These are phyloP conservation scores for Battus philenor DNA, from an alignment of 1,140 invertebrate species.

Conservation along the genomic window DNA sequence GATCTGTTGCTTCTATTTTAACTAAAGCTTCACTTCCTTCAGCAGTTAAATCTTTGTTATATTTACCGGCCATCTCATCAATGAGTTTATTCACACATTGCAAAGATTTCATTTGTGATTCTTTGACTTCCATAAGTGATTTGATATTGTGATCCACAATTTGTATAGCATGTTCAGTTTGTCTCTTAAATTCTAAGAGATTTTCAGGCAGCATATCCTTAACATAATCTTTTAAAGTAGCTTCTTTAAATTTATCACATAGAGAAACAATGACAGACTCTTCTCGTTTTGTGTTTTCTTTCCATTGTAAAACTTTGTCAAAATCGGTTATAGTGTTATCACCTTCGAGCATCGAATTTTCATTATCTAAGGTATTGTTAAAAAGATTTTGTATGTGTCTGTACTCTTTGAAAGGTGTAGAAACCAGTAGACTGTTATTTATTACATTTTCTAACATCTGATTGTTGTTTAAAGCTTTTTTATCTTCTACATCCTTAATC, in stretches of 20 bases:
- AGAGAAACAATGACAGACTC: conserved; percentile 55
- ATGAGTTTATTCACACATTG: conserved; percentile 42
- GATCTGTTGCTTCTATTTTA: too few relatives aligned
- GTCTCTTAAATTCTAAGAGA: conserved; percentile 38
- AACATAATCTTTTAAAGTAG: conserved; percentile 33
- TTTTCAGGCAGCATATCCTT: conserved; percentile 32
- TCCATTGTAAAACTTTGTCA: conserved; percentile 32
- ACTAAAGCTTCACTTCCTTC: too few relatives aligned
- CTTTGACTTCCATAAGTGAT: conserved; percentile 39
- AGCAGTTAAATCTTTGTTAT: too few relatives aligned
- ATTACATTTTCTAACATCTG: conserved; percentile 42
- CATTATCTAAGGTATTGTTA: conserved; percentile 38
- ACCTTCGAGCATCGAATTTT: conserved; percentile 32
- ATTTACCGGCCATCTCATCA: too few relatives aligned
- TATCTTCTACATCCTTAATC: conserved; percentile 46
- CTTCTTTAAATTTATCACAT: conserved; percentile 53
- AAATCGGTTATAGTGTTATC: conserved; percentile 58
- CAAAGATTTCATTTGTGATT: conserved; percentile 38
- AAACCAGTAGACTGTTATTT: conserved; percentile 42
- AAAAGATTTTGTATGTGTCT: conserved; percentile 53
- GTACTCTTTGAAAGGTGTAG: conserved; percentile 58
- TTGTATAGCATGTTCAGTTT: conserved; percentile 40
- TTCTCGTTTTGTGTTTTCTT: conserved; percentile 38
- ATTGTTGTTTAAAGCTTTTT: conserved; percentile 32
- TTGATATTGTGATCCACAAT: conserved; percentile 42